Evolutionary conservation across 1,140 invertebrate species (phyloP), one percentile per base, ranked within the genome.

Genomic region (Ridgeia piscesae): DNA sequence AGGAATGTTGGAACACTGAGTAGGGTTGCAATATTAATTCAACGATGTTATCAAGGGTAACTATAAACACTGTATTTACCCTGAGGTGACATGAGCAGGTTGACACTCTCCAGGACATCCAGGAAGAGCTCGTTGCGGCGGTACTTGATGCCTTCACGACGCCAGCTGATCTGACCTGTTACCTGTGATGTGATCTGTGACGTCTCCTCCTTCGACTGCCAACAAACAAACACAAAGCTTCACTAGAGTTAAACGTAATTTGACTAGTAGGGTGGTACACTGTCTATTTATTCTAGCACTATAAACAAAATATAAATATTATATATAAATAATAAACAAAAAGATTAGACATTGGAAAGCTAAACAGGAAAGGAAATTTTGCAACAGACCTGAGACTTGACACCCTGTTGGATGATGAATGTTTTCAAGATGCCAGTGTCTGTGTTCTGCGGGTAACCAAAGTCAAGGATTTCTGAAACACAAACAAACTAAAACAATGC

Each of bases 361-460:
- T 42, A 77, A 77, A 50, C 48, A 50, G 21, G 48, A 50, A 77
- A 31, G 58, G 11, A 17, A 6, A 77, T 77, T 21, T 2, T 21
- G 27, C 17, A 77, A 77, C 8, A 92, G 92, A 96, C 96, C 94
- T 96, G 96, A 92, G 99, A 99, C 96, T 99, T 99, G 34, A 99
- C 98, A 93, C 99, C 99, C 96, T 99, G 99, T 96, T 99, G 99
- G 92, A 99, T 99, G 93, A 99, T 99, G 94, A 99, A 99, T 1
- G 99, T 99, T 96, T 99, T 99, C 94, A 99, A 96, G 34, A 99
- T 99, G 35, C 99, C 99, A 14, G 99, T 99, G 95, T 99, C 99
- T 33, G 99, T 99, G 96, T 99, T 99, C 96, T 99, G 99, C 6
- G 99, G 99, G 96, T 99, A 99, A 6, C 99, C 99, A 97, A 99